phyloP scores from a whole-genome alignment of 2,797 vertebrate genomes.

The Eulemur albifrons region DNA sequence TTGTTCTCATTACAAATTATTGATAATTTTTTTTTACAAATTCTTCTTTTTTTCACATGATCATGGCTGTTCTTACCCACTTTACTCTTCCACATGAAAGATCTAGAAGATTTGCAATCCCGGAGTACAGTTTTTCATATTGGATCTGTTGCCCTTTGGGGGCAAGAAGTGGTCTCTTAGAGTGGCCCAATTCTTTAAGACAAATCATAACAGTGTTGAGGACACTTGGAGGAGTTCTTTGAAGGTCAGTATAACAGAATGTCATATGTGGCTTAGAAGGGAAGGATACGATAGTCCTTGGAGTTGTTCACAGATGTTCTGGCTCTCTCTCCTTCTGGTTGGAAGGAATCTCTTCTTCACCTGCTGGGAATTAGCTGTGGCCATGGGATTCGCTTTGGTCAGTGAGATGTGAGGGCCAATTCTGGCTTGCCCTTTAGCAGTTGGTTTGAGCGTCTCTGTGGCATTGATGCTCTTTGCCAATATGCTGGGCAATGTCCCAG shows the following conservation, averaged over 20 bases:
- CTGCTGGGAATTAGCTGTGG: background rate
- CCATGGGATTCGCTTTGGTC: background rate
- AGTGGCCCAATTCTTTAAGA: background rate
- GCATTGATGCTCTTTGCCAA: background rate
- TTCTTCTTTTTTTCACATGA: background rate
- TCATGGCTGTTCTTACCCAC: background rate
- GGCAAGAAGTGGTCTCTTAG: background rate
- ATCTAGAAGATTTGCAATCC: background rate
- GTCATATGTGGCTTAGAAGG: background rate
- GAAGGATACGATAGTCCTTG: background rate
- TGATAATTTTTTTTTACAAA: background rate
- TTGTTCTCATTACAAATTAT: background rate
- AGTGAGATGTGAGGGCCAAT: background rate
- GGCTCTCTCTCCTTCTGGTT: background rate
- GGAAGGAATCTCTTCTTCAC: background rate
- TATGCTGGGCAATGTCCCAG: background rate
- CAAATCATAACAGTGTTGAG: background rate
- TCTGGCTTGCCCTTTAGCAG: background rate
- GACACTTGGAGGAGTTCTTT: background rate
- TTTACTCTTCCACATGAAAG: background rate
- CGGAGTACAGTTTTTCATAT: background rate
- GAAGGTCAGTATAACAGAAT: background rate
- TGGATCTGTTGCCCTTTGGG: background rate
- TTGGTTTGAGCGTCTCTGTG: background rate
- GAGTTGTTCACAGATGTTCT: background rate